These are phyloP conservation scores for Potamilus streckersoni DNA, from an alignment of 1,140 invertebrate species.

Conservation along the genomic window DNA sequence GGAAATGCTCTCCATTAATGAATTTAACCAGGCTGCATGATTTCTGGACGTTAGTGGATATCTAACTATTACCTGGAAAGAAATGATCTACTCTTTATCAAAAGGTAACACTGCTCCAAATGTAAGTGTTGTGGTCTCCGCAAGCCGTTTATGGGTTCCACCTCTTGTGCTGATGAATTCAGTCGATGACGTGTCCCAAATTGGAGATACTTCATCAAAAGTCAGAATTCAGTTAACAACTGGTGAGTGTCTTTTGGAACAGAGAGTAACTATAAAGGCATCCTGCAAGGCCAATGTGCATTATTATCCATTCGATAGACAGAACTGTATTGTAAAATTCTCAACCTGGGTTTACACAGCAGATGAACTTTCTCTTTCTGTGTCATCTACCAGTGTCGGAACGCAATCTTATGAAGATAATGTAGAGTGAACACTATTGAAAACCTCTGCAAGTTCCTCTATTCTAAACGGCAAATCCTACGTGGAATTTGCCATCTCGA, in stretches of 20 bases:
- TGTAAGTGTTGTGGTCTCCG: background rate
- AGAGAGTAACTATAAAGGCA: background rate
- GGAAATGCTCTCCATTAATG: too few relatives aligned
- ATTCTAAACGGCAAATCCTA: background rate
- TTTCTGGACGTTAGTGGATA: background rate
- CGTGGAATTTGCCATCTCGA: conserved; percentile 20
- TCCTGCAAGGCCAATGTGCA: background rate
- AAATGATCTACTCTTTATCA: background rate
- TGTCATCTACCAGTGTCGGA: background rate
- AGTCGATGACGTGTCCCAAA: background rate
- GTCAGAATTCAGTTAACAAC: background rate
- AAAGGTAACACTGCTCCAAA: background rate
- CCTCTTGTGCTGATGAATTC: background rate
- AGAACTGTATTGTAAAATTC: conserved; percentile 1
- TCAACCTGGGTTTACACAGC: background rate
- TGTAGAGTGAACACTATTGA: conserved; percentile 7
- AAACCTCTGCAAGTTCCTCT: background rate
- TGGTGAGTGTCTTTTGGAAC: conserved; percentile 4
- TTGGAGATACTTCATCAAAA: background rate
- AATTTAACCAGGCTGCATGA: too few relatives aligned
- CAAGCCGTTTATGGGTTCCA: background rate
- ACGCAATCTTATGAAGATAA: conserved; percentile 7
- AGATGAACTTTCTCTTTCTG: background rate
- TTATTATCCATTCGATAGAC: conserved; percentile 8
- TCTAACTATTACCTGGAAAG: background rate